Percentiles rank a stretch among this genome's conserved stretches.
These are phyloP conservation scores for Rhegmatorhina hoffmannsi DNA, from an alignment of 2,113 vertebrate genomes.

Conservation along the genomic window DNA sequence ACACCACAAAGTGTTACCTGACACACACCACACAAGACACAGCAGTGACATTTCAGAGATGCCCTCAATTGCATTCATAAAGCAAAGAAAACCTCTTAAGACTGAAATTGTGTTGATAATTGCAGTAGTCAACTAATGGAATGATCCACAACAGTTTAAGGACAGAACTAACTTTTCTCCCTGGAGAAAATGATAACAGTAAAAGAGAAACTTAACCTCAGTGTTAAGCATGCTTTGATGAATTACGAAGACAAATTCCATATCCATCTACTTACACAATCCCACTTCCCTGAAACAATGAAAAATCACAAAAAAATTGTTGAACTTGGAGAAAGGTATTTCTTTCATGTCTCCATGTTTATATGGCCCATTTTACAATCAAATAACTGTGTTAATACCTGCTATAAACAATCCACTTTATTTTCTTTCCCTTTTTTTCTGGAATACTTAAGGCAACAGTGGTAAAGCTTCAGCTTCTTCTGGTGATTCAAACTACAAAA, in stretches of 20 bases:
- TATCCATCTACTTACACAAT: not conserved
- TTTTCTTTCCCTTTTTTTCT: no score
- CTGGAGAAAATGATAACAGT: not conserved
- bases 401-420: no score
- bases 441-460: no score
- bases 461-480: no score
- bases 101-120: not conserved
- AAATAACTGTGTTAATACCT: no score
- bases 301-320: not conserved
- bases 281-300: not conserved
- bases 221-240: not conserved
- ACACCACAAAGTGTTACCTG: not conserved
- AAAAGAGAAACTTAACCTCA: not conserved
- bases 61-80: not conserved
- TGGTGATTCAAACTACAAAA: no score
- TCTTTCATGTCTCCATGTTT: not conserved
- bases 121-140: not conserved
- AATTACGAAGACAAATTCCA: not conserved
- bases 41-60: not conserved
- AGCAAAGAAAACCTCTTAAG: not conserved
- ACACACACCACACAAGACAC: not conserved
- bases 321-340: not conserved
- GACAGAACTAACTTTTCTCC: not conserved
- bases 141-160: not conserved
- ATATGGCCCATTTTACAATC: no score